phyloP scores from a whole-genome alignment of 2,888 invertebrate species.

The Drosophila flavopinicola region DNA sequence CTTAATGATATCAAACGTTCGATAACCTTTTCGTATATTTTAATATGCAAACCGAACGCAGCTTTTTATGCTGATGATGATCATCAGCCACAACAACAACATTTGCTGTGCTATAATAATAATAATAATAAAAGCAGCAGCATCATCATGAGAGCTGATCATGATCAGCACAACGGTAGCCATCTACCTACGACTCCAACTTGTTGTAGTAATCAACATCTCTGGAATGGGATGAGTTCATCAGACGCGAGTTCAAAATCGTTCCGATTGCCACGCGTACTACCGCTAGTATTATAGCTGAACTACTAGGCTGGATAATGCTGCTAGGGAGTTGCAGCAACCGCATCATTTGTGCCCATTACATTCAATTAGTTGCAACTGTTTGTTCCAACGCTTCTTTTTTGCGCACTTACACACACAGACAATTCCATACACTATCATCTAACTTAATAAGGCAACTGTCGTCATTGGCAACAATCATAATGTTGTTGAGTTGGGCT shows the following conservation, averaged over 20 bases:
- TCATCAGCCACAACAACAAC: constrained; percentile 25
- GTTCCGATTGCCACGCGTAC: constrained; percentile 48
- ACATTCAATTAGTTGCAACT: constrained; percentile 75
- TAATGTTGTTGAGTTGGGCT: constrained; percentile 31
- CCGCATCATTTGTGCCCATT: constrained; percentile 73
- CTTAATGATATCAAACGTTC: constrained; percentile 82
- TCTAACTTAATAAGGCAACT: constrained; percentile 50
- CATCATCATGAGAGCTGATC: constrained; percentile 24
- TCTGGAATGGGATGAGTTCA: constrained; percentile 57
- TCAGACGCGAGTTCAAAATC: constrained; percentile 70
- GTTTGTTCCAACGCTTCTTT: constrained; percentile 55
- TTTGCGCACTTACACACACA: constrained; percentile 65
- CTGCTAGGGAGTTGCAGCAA: not conserved
- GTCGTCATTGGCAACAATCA: constrained; percentile 10
- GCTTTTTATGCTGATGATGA: constrained; percentile 35
- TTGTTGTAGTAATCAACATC: constrained; percentile 35
- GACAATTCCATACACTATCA: not conserved
- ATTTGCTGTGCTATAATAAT: constrained; percentile 39
- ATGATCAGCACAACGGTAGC: constrained; percentile 61
- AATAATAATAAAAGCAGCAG: constrained; percentile 43
- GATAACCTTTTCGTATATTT: constrained; percentile 79
- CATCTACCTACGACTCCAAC: constrained; percentile 43
- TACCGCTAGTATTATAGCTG: not conserved
- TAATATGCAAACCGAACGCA: constrained; percentile 72
- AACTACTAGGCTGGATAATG: not conserved